A percentile compares a stretch with the other conserved stretches of the same genome.
These are phyloP conservation scores for chimpanzee (Pan troglodytes) DNA, from an alignment of 2,113 vertebrate species.

Conservation along the genomic window NHGRI_mPanTro3-v2.1_pri NC_072410.2:79847001-79847500, in stretches of 20 bases:
- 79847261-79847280: not conserved
- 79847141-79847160: not conserved
- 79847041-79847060: not conserved
- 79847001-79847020: not conserved
- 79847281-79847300: not conserved
- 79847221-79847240: not conserved
- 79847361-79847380: not conserved
- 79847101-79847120: not conserved
- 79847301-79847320: not conserved
- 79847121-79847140: not conserved
- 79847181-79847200: not conserved
- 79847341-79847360: not conserved
- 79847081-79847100: not conserved
- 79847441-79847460: not conserved
- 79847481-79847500: not conserved
- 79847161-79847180: not conserved
- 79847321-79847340: not conserved
- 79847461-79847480: not conserved
- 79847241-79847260: not conserved
- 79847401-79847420: not conserved
- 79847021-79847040: not conserved
- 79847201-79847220: not conserved
- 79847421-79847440: not conserved
- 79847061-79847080: accelerated
- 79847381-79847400: not conserved